These are phyloP conservation scores for Zoroaster sp. DNA, from an alignment of 53 echinoderm and acorn worm species.

Conservation along the genomic window DNA sequence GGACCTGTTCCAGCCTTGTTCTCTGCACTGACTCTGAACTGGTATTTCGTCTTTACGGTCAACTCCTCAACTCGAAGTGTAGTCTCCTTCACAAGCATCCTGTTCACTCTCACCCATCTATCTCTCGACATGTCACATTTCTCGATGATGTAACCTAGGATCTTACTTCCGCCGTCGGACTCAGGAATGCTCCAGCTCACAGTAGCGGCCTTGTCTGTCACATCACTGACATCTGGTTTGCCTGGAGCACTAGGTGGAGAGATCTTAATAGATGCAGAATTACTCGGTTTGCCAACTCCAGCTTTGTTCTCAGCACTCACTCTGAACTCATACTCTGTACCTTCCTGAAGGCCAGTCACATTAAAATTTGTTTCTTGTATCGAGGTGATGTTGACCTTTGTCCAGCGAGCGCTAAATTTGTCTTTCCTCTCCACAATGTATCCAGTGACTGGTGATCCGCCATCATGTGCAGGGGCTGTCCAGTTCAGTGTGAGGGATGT, in stretches of 20 bases:
- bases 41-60: slow-evolving; percentile 69
- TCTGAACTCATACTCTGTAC: slow-evolving; percentile 86
- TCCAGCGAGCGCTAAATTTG: slow-evolving; percentile 79
- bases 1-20: slow-evolving; percentile 85
- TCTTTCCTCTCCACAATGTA: slow-evolving; percentile 92
- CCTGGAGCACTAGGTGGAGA: slow-evolving; percentile 71
- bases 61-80: slow-evolving; percentile 70
- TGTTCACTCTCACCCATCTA: slow-evolving; percentile 73
- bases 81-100: slow-evolving; percentile 52
- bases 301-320: slow-evolving; percentile 94
- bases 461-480: slow-evolving; percentile 81
- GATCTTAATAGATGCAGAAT: slow-evolving; percentile 68
- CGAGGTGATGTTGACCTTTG: slow-evolving; percentile 78
- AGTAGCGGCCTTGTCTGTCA: slow-evolving; percentile 62
- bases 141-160: slow-evolving; percentile 75
- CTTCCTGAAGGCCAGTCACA: slow-evolving; percentile 78
- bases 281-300: slow-evolving; percentile 84
- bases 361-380: slow-evolving; percentile 68
- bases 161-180: slow-evolving; percentile 73
- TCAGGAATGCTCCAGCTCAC: slow-evolving; percentile 66
- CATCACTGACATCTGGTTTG: slow-evolving; percentile 63
- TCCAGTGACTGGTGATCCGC: slow-evolving; percentile 85
- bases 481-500: slow-evolving; percentile 78
- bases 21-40: slow-evolving; percentile 81
- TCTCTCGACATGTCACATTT: slow-evolving; percentile 71